Percentiles rank a stretch among this genome's conserved stretches.
Conservation (phyloP, 53 echinoderm and acorn worm genomes). For the Glandiceps talaboti region DNA sequence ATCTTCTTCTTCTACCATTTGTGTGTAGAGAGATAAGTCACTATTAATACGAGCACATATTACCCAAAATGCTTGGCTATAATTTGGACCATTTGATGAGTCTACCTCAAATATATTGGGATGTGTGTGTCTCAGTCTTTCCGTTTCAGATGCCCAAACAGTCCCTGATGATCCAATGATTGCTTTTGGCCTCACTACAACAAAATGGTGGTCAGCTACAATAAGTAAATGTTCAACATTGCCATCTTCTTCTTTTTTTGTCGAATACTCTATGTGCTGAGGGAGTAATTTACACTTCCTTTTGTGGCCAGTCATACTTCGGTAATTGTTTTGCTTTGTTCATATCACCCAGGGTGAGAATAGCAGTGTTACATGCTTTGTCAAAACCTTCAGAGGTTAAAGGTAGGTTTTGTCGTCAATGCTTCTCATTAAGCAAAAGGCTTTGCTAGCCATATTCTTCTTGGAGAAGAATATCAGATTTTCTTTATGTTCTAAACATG, state of each 20-base stretch:
- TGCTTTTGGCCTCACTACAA: constrained; percentile 11
- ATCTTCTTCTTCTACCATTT: constrained; percentile 9
- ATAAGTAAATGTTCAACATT: constrained; percentile 6
- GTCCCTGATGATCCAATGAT: not conserved
- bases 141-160: constrained; percentile 8
- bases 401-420: constrained; percentile 12
- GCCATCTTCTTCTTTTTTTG: too few species aligned
- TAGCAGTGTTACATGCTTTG: not conserved
- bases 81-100: not conserved
- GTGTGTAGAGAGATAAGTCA: not conserved
- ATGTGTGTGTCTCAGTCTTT: not conserved
- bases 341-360: not conserved
- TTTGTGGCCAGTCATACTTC: constrained; percentile 14
- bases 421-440: not conserved
- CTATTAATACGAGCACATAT: not conserved
- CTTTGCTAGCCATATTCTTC: not conserved
- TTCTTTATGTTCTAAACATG: not conserved
- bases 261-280: constrained; percentile 3
- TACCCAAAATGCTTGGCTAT: not conserved
- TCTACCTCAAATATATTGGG: constrained; percentile 2
- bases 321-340: not conserved
- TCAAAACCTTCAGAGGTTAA: constrained; percentile 9
- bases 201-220: constrained; percentile 4
- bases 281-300: constrained; percentile 3
- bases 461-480: not conserved